Conservation (phyloP, 2,113 vertebrate species). For the Aramus guarauna region DNA sequence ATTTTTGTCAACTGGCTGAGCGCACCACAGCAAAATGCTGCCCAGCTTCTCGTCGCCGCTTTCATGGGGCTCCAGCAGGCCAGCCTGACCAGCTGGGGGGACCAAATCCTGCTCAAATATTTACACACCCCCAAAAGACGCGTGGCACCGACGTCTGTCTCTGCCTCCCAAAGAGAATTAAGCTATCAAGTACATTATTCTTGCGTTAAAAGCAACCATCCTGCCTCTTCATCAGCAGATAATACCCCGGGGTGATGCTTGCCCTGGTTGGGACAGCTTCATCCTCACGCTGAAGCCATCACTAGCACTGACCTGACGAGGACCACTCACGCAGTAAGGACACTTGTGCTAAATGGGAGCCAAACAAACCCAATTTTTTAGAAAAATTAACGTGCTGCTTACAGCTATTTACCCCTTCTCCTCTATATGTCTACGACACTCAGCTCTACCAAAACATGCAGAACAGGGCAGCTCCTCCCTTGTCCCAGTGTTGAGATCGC, state of each 20-base stretch:
- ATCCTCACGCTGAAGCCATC: background rate
- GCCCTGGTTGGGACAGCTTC: background rate
- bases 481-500: rapidly evolving
- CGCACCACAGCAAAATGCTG: background rate
- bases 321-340: background rate
- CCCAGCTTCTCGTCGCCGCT: background rate
- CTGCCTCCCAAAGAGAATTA: background rate
- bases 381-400: background rate
- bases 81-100: background rate
- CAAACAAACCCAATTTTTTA: background rate
- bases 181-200: background rate
- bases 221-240: background rate
- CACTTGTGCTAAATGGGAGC: background rate
- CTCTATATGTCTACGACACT: rapidly evolving
- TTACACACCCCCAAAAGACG: background rate
- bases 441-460: background rate
- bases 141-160: background rate
- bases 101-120: background rate
- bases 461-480: rapidly evolving
- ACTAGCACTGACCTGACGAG: rapidly evolving
- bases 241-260: background rate
- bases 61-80: background rate
- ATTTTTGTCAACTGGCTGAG: background rate
- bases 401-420: background rate
- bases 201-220: background rate